A percentile compares a stretch with the other conserved stretches of the same genome.
phyloP scores from a whole-genome alignment of 1,140 invertebrate genomes.

The Plodia interpunctella region DNA sequence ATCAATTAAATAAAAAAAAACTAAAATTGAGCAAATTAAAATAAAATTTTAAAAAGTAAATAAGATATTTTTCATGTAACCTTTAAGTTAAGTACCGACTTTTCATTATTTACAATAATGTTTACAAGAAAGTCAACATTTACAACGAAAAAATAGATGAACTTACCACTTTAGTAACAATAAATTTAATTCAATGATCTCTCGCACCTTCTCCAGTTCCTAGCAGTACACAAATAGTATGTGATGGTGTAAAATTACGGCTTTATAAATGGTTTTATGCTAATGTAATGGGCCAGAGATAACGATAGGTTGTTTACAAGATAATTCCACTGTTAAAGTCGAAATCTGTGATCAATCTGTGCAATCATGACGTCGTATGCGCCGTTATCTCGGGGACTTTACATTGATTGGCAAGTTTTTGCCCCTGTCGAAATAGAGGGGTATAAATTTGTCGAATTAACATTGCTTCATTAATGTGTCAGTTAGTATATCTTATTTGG shows the following conservation, averaged over 20 bases:
- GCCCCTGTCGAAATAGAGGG: too few relatives aligned
- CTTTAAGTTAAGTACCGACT: too few relatives aligned
- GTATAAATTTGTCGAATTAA: too few relatives aligned
- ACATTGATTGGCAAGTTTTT: background rate
- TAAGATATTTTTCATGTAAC: too few relatives aligned
- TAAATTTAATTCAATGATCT: background rate
- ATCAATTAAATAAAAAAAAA: too few relatives aligned
- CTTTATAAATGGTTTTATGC: conserved; percentile 7
- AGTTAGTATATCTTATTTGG: too few relatives aligned
- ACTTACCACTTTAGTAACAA: background rate
- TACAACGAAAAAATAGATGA: too few relatives aligned
- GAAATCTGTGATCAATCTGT: background rate
- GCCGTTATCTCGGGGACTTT: background rate
- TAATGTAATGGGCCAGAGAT: conserved; percentile 1
- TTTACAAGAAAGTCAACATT: too few relatives aligned
- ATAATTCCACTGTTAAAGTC: conserved; percentile 8
- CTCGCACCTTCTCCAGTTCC: background rate
- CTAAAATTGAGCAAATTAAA: too few relatives aligned
- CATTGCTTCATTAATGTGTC: too few relatives aligned
- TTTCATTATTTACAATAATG: too few relatives aligned
- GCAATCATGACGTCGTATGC: background rate
- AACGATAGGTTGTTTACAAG: conserved; percentile 13
- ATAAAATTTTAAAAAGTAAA: too few relatives aligned
- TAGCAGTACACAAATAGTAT: background rate
- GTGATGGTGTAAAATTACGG: background rate